Evolutionary conservation across 1,140 invertebrate species (phyloP), one percentile per base, ranked within the genome.

Genomic region (Colletes gigas): DNA sequence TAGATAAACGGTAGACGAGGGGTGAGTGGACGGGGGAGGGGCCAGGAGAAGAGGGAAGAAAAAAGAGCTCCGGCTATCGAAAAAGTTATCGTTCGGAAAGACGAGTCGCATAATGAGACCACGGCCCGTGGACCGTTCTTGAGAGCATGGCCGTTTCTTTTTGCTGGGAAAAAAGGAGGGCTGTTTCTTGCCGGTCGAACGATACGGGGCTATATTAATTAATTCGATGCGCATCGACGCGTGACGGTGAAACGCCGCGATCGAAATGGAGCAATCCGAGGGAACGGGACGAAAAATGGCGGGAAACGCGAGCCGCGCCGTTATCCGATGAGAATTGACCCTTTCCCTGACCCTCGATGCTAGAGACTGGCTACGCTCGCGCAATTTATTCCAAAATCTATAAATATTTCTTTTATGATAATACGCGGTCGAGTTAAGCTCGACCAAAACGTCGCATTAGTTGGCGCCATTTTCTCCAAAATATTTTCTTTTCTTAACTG

Each of bases 61-160:
- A 50, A 50, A 10, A 50, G 50, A 50, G 50, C 50, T 12, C 4
- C 21, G 8, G 52, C 19, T 59, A 79, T 65, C 77, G 69, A 57
- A 69, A 79, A 79, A 79, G 77, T 73, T 79, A 79, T 79, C 78
- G 78, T 54, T 74, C 62, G 70, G 21, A 15, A 77, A 70, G 75
- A 77, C 75, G 44, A 66, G 19, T 75, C 66, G 75, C 21, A 54
- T 78, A 78, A 78, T 66, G 70, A 79, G 76, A 78, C 47, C n/a
- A 54, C 15, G 66, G n/a, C 19, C 19, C 39, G 9, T 12, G 54
- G 9, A 44, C 19, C n/a, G 4, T 12, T 54, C 15, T 44, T 62
- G n/a, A 14, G 3, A 21, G 14, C n/a, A 12, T 21, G 14, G 15
- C 19, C 47, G 55, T 50, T 66, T 75, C 65, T 47, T 77, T 59